Evolutionary conservation across 2,113 vertebrate genomes (phyloP).

Genomic region (Eublepharis macularius): DNA sequence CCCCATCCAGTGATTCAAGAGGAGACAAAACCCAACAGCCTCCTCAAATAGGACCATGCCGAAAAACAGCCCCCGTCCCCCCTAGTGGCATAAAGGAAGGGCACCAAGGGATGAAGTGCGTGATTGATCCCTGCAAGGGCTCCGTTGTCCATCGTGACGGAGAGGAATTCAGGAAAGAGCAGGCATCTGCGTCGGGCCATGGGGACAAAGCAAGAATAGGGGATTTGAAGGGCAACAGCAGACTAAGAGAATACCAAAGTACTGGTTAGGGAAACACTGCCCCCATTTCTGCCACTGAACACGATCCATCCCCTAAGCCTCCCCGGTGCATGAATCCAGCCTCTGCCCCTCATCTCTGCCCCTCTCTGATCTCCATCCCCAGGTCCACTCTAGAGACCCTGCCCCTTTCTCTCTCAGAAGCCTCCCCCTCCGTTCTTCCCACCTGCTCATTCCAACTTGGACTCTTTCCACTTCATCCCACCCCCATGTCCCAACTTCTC

Average conservation of each 20-base stretch:
- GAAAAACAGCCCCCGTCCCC: not conserved
- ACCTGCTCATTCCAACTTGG: not conserved
- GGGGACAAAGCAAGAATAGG: no score
- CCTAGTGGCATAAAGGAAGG: slow-evolving; percentile 53
- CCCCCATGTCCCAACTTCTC: not conserved
- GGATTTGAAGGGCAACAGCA: not conserved
- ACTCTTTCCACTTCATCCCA: not conserved
- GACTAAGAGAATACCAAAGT: not conserved
- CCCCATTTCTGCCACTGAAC: not conserved
- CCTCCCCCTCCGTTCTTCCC: rapidly evolving
- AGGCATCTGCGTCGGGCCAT: not conserved
- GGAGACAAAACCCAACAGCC: not conserved
- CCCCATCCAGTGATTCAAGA: not conserved
- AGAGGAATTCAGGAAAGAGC: not conserved
- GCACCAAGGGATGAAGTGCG: not conserved
- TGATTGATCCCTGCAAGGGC: no score
- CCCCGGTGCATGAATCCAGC: not conserved
- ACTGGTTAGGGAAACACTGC: no score
- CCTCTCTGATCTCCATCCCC: no score
- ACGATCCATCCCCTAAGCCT: not conserved
- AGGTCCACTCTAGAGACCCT: no score
- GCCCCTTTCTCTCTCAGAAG: not conserved
- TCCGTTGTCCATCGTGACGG: not conserved
- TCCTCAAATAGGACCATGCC: not conserved
- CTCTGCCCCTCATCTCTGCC: no score